Evolutionary conservation across 2,888 invertebrate species (phyloP).

Genomic region (Molanna angustata): DNA sequence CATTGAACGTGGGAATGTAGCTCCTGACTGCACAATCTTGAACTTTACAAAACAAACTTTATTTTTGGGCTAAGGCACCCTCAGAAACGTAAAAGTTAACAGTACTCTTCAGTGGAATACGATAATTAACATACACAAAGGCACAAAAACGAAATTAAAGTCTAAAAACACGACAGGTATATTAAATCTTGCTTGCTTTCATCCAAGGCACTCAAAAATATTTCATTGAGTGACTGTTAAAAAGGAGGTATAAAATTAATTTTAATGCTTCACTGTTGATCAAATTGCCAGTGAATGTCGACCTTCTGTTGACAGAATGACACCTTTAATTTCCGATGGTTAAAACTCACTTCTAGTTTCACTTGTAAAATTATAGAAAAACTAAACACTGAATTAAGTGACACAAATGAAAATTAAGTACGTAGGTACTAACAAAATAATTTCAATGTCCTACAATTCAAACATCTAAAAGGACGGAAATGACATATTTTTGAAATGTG

Average conservation of each 20-base stretch:
- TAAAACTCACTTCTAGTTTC: background rate
- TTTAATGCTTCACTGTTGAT: background rate
- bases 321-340: no score
- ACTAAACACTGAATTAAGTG: background rate
- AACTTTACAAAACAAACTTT: no score
- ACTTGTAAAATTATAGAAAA: background rate
- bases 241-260: background rate
- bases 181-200: background rate
- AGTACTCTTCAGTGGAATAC: background rate
- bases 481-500: no score
- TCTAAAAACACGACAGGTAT: background rate
- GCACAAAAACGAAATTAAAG: background rate
- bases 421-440: background rate
- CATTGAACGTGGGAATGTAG: no score
- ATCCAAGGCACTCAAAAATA: background rate
- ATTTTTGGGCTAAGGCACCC: background rate
- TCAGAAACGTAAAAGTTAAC: background rate
- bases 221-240: background rate
- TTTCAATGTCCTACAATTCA: background rate
- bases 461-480: background rate
- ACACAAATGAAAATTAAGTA: background rate
- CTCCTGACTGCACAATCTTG: no score
- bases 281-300: background rate
- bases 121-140: background rate
- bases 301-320: background rate